phyloP scores from a whole-genome alignment of 1,140 invertebrate species.

The Conus betulinus region DNA sequence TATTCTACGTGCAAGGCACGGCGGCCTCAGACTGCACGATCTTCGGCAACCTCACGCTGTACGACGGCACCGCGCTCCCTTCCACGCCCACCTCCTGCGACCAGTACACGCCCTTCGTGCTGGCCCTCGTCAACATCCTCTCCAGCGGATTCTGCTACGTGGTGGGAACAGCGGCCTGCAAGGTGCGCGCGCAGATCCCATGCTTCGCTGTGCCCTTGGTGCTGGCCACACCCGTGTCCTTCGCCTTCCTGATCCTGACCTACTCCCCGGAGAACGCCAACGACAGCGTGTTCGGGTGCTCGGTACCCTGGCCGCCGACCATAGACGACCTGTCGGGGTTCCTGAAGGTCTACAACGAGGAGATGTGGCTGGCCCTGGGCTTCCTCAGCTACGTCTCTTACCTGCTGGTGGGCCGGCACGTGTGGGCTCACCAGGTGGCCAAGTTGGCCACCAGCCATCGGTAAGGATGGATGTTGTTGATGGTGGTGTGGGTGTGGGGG shows the following conservation, averaged over 20 bases:
- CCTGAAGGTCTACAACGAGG: constrained; percentile 22
- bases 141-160: constrained; percentile 61
- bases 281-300: constrained; percentile 68
- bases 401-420: constrained; percentile 51
- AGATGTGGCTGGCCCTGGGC: constrained; percentile 42
- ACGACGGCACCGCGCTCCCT: constrained; percentile 6
- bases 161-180: constrained; percentile 57
- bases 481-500: too few species aligned
- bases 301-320: constrained; percentile 38
- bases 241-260: constrained; percentile 49
- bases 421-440: constrained; percentile 52
- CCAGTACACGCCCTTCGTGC: constrained; percentile 55
- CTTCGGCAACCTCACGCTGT: constrained; percentile 36
- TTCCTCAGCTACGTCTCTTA: constrained; percentile 48
- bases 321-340: constrained; percentile 36
- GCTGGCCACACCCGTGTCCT: constrained; percentile 58
- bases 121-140: constrained; percentile 31
- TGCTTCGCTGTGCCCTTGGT: constrained; percentile 61
- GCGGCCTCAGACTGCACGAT: constrained; percentile 21
- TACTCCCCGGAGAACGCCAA: constrained; percentile 35
- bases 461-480: constrained; percentile 37
- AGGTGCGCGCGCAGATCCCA: constrained; percentile 62
- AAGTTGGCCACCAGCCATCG: constrained; percentile 52
- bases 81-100: constrained; percentile 33
- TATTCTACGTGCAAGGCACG: constrained; percentile 40